Percentiles rank a stretch among this genome's conserved stretches.
Evolutionary conservation across 2,797 vertebrate species (phyloP).

Genomic region (Spatula versicolor): DNA sequence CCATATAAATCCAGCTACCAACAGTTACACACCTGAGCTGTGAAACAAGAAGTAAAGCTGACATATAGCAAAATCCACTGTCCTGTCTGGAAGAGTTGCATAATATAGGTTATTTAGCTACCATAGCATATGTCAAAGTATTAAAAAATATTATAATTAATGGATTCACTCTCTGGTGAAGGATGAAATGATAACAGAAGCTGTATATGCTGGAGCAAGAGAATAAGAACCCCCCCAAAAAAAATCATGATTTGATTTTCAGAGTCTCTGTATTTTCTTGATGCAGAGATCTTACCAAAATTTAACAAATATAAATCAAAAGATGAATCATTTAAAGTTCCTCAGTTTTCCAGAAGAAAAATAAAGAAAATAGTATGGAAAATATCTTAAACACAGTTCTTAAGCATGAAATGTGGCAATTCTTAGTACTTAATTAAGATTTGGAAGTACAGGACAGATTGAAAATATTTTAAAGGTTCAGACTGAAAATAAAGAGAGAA

Average conservation of each 20-base stretch:
- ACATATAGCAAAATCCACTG: not conserved
- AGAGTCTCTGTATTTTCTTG: not conserved
- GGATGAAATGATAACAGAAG: not conserved
- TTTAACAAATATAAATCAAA: not conserved
- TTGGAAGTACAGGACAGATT: rapidly evolving
- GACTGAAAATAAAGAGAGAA: not conserved
- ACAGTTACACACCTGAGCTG: not conserved
- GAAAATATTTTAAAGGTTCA: not conserved
- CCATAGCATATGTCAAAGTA: not conserved
- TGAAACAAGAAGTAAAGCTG: not conserved
- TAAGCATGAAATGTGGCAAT: not conserved
- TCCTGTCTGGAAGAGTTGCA: not conserved
- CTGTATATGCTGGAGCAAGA: not conserved
- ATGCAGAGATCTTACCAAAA: not conserved
- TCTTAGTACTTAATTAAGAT: not conserved
- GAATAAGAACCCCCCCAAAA: not conserved
- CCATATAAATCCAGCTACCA: not conserved
- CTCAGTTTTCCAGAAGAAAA: not conserved
- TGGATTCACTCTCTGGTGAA: not conserved
- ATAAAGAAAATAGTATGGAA: not conserved
- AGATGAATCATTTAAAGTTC: not conserved
- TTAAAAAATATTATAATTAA: not conserved
- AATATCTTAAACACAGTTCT: not conserved
- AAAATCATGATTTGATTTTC: not conserved
- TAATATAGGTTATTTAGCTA: not conserved